phyloP scores from a whole-genome alignment of 64 coral and sea anemone species.

The Hydrozoanthus tunicans region DNA sequence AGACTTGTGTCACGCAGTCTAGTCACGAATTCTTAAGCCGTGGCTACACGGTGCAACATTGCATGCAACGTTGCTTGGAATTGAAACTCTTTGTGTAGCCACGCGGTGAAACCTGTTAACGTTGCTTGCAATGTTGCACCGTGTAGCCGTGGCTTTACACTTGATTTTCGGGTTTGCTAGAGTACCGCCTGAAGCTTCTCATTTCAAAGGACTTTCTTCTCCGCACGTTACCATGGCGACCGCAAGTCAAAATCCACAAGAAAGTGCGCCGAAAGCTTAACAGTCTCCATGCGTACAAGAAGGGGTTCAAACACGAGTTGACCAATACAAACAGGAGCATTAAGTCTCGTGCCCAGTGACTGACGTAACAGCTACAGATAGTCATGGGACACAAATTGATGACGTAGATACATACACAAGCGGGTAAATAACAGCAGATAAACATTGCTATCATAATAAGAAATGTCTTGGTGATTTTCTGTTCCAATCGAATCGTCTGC shows the following conservation, averaged over 20 bases:
- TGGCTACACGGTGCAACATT: too few relatives aligned
- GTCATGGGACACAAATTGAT: slow-evolving; percentile 72
- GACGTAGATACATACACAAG: slow-evolving; percentile 78
- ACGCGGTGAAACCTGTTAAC: too few relatives aligned
- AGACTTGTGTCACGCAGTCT: too few relatives aligned
- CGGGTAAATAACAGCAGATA: slow-evolving; percentile 72
- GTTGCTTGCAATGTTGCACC: too few relatives aligned
- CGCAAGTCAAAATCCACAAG: slow-evolving; percentile 71
- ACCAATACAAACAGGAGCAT: slow-evolving; percentile 83
- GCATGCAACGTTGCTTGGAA: too few relatives aligned
- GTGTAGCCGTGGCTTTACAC: not conserved
- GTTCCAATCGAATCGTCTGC: slow-evolving; percentile 57
- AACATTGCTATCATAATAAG: slow-evolving; percentile 86
- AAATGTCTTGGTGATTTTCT: slow-evolving; percentile 90
- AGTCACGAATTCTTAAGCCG: too few relatives aligned
- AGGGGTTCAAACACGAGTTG: slow-evolving; percentile 87
- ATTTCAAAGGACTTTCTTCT: slow-evolving; percentile 51
- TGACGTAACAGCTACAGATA: slow-evolving; percentile 68
- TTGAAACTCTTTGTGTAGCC: too few relatives aligned
- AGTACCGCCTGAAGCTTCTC: slow-evolving; percentile 55
- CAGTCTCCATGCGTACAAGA: slow-evolving; percentile 87
- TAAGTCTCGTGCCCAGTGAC: slow-evolving; percentile 79
- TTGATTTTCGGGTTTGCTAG: slow-evolving; percentile 23
- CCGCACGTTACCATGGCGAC: slow-evolving; percentile 52
- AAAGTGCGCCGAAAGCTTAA: slow-evolving; percentile 69